A percentile compares a stretch with the other conserved stretches of the same genome.
phyloP scores from a whole-genome alignment of 1,140 invertebrate genomes.

The Maniola jurtina region DNA sequence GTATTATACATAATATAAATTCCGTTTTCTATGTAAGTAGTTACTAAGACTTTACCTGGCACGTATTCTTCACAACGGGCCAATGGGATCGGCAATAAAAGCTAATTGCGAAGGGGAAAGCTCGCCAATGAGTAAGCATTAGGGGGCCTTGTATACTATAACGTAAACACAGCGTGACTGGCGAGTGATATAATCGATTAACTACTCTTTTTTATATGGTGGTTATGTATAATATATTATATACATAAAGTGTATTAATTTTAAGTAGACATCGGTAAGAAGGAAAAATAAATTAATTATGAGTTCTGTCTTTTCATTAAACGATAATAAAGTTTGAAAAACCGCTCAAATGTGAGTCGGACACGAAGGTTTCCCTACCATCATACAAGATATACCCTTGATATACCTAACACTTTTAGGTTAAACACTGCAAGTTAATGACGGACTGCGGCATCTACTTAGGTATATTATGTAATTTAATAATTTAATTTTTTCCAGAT shows the following conservation, averaged over 20 bases:
- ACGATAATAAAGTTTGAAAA: too few relatives aligned
- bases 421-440: too few relatives aligned
- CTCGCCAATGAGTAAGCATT: slow-evolving; percentile 74
- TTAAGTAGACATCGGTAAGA: not conserved
- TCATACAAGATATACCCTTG: too few relatives aligned
- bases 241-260: not conserved
- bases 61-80: slow-evolving; percentile 19
- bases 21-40: not conserved
- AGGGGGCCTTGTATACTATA: slow-evolving; percentile 53
- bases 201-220: not conserved
- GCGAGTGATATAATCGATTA: slow-evolving; percentile 6
- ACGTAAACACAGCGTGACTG: slow-evolving; percentile 25
- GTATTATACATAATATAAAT: not conserved
- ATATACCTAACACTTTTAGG: too few relatives aligned
- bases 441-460: too few relatives aligned
- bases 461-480: too few relatives aligned
- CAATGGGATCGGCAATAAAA: slow-evolving; percentile 64
- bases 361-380: too few relatives aligned
- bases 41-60: not conserved
- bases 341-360: too few relatives aligned
- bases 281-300: too few relatives aligned
- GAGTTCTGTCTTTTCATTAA: too few relatives aligned
- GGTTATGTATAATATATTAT: not conserved
- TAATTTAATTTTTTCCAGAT: too few relatives aligned
- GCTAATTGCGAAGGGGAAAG: slow-evolving; percentile 65